Percentiles rank a stretch among this genome's conserved stretches.
Evolutionary conservation across 1,140 invertebrate species (phyloP).

Genomic region (Bombus pascuorum): DNA sequence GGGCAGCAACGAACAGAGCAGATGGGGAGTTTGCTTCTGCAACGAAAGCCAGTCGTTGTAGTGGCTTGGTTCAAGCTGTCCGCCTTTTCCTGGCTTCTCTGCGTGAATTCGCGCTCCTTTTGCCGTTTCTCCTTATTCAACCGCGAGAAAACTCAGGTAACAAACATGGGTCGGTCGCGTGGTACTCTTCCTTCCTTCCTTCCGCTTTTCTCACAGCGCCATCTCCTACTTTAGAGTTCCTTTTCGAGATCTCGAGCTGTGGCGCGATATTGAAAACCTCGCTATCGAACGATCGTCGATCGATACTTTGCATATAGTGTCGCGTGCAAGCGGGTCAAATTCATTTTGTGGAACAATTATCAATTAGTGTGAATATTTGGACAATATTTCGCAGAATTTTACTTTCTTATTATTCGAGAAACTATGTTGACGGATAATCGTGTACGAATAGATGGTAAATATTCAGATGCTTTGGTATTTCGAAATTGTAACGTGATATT

Average conservation of each 20-base stretch:
- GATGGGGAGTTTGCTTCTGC: slow-evolving; percentile 74
- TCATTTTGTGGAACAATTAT: too few species aligned
- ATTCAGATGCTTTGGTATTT: neutral
- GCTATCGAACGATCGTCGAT: neutral
- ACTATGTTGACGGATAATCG: too few species aligned
- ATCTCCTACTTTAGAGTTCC: neutral
- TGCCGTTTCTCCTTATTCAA: slow-evolving; percentile 21
- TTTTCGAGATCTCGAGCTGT: slow-evolving; percentile 39
- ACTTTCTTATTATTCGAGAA: neutral
- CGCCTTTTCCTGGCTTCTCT: slow-evolving; percentile 70
- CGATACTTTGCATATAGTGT: neutral
- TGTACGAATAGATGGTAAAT: neutral
- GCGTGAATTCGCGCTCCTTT: slow-evolving; percentile 47
- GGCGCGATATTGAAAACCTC: neutral
- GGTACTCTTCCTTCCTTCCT: slow-evolving; percentile 42
- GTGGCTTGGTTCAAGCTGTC: slow-evolving; percentile 77
- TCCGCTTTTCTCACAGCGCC: slow-evolving; percentile 17
- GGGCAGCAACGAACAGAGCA: slow-evolving; percentile 69
- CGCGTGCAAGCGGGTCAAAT: neutral
- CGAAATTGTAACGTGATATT: neutral
- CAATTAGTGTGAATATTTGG: neutral
- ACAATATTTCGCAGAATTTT: neutral
- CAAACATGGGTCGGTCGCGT: slow-evolving; percentile 40
- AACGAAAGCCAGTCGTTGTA: slow-evolving; percentile 77
- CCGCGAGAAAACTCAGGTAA: slow-evolving; percentile 37